Evolutionary conservation across 2,797 vertebrate species (phyloP), one percentile per base, ranked within the genome.

Genomic region (Lepidocolaptes lacrymiger): DNA sequence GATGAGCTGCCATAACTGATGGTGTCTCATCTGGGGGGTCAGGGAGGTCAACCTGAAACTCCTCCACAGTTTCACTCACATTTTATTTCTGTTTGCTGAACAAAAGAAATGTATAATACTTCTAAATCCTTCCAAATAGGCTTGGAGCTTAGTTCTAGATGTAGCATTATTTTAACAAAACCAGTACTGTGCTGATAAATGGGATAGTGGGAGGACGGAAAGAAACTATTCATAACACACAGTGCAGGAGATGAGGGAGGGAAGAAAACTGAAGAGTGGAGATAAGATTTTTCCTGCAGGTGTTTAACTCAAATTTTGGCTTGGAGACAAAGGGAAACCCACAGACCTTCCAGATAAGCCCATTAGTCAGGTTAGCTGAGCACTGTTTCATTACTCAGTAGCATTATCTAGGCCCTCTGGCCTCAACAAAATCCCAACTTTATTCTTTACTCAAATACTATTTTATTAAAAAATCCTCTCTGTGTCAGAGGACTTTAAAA

Each of bases 231-330:
- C 58, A 41, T 75, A 95, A 85, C 39, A 85, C 32, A 16, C 1
- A 10, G 69, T 78, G 62, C 62, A 85, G 74, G 48, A 91, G 90
- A 85, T 27, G 76, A 91, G 84, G 56, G 43, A 89, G 66, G 52
- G 62, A 94, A 89, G 93, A 89, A 89, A 93, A 89, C 67, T 63
- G 76, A 92, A 75, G 62, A 86, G 62, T 75, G 71, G 18, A 91
- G 87, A 69, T 94, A 95, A 93, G 69, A 86, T 75, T 92, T 92
- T 80, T 92, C 49, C 76, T 94, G 85, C 82, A 68, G 88, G 92
- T 91, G 76, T 81, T 93, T 77, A 94, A 54, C 73, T 91, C 55
- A 59, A 59, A 52, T 93, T 95, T 81, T 94, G 79, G 49, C 87
- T 80, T 26, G 68, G 82, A 85, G 88, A 92, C 56, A 88, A 94